Evolutionary conservation across 2,797 vertebrate species (phyloP).

Genomic region (Takifugu ocellatus): DNA sequence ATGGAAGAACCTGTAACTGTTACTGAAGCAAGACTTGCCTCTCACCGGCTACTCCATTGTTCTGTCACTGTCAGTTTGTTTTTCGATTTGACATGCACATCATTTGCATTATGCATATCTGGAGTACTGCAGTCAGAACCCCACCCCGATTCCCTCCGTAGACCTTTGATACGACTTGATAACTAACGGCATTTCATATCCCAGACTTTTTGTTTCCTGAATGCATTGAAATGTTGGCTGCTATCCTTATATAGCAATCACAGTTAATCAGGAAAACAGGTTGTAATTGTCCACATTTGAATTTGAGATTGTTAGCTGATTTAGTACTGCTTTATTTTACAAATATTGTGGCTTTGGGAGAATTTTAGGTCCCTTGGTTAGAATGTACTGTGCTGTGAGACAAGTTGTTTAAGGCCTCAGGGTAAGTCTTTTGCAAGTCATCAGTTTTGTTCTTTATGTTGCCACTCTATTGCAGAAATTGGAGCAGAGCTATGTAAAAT

Average conservation of each 20-base stretch:
- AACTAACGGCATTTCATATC: slow-evolving; percentile 48
- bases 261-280: slow-evolving; percentile 18
- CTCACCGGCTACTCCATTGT: slow-evolving; percentile 68
- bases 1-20: slow-evolving; percentile 30
- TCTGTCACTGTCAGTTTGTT: slow-evolving; percentile 75
- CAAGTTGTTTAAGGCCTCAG: slow-evolving; percentile 30
- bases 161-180: slow-evolving; percentile 36
- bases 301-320: slow-evolving; percentile 21
- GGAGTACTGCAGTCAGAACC: slow-evolving; percentile 27
- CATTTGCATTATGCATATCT: slow-evolving; percentile 78
- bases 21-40: slow-evolving; percentile 43
- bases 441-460: slow-evolving; percentile 31
- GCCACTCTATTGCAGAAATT: slow-evolving; percentile 13
- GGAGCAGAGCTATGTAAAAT: slow-evolving; percentile 19
- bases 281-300: background rate
- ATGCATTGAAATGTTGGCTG: slow-evolving; percentile 27
- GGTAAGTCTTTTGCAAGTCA: slow-evolving; percentile 47
- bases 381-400: slow-evolving; percentile 18
- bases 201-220: slow-evolving; percentile 34
- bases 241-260: slow-evolving; percentile 9
- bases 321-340: slow-evolving; percentile 9
- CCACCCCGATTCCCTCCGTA: slow-evolving; percentile 4
- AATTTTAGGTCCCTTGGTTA: slow-evolving; percentile 21
- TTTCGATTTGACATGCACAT: slow-evolving; percentile 74
- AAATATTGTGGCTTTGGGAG: slow-evolving; percentile 11